Evolutionary conservation across 2,888 invertebrate genomes (phyloP), one percentile per base, ranked within the genome.

Genomic region (Agrotis segetum): DNA sequence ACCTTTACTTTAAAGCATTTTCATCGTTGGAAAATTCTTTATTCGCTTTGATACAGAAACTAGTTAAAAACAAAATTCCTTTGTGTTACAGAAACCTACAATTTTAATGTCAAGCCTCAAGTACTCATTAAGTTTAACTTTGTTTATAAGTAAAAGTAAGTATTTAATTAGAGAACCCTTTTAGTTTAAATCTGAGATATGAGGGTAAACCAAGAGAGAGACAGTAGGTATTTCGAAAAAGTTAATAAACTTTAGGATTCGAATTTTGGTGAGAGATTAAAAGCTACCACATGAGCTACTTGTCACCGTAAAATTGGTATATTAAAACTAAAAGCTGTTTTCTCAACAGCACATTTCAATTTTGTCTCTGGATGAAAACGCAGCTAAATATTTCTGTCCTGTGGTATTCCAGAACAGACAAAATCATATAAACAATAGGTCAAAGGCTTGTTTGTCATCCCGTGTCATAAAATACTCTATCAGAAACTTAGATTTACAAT

Each of bases 21-120:
- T 52, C 5, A 49, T 62, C 47, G 74, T 74, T 49, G 49, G 7
- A 55, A 29, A 40, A 67, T 47, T 62, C 6, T 50, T 63, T 17
- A 50, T 60, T 55, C 19, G 16, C 58, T 77, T 74, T 80, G 49
- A 53, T 52, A 52, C 17, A 29, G 29, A 49, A 56, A 55, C 3
- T 50, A 47, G n/a, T 34, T 40, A 47, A 56, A 19, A 71, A 49
- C 21, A 9, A 19, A 61, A 62, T 56, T 61, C 17, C 3, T 71
- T 75, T 75, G 58, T 71, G 34, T 63, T 29, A 40, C 3, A 46
- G 16, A 66, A 58, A 49, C 24, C 53, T 47, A 40, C 34, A 34
- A 34, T 46, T 62, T 62, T 29, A 75, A 79, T 72, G 56, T 53
- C 66, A 72, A 47, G 13, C n/a, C n/a, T 0, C 55, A 40, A 34